Percentiles rank a stretch among this genome's conserved stretches.
These are phyloP conservation scores for Tokudaia tokunoshimensis DNA, from an alignment of 2,797 vertebrate species.

Conservation along the genomic window DNA sequence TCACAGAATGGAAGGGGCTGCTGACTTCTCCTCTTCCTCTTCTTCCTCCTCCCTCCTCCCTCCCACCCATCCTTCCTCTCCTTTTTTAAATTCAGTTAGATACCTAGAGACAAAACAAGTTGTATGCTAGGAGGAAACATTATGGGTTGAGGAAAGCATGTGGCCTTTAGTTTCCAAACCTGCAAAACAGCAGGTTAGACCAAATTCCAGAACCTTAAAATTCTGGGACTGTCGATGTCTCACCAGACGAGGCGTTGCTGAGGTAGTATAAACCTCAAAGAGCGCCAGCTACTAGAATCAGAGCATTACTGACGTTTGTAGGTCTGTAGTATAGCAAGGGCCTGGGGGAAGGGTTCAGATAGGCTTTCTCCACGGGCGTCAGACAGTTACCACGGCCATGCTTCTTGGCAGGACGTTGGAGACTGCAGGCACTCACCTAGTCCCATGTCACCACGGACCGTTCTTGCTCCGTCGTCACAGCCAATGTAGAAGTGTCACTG, in stretches of 20 bases:
- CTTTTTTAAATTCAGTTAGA: not conserved
- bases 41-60: no score
- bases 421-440: not conserved
- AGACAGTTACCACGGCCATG: no score
- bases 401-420: not conserved
- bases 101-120: not conserved
- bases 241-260: not conserved
- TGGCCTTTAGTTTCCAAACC: not conserved
- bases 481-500: accelerated
- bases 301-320: not conserved
- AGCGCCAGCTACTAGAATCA: not conserved
- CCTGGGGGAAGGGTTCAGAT: accelerated
- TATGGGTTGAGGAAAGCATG: not conserved
- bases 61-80: not conserved
- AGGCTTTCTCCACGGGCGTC: not conserved
- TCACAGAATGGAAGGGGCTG: not conserved
- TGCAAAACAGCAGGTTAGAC: not conserved
- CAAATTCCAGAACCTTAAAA: not conserved
- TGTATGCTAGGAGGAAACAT: not conserved
- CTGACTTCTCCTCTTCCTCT: no score
- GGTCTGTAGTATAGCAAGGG: not conserved
- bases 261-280: not conserved
- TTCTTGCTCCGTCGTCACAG: not conserved
- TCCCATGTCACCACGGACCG: accelerated
- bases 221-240: not conserved